Conservation (phyloP, 2,888 invertebrate species). For the Drosophila putrida region DNA sequence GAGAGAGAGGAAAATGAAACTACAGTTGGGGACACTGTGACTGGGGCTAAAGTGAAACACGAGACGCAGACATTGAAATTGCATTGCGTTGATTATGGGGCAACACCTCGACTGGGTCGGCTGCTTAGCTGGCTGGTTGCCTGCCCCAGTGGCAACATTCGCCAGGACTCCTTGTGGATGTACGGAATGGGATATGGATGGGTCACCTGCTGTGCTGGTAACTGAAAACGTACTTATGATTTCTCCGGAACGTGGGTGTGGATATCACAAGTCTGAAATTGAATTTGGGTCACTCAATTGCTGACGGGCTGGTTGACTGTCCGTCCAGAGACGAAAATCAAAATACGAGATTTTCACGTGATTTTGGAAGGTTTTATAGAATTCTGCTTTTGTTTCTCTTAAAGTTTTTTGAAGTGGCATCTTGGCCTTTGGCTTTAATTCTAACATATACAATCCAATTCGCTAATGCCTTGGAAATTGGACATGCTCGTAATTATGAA, state of each 20-base stretch:
- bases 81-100: slow-evolving; percentile 76
- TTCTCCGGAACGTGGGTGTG: slow-evolving; percentile 27
- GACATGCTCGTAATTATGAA: slow-evolving; percentile 45
- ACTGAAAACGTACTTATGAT: slow-evolving; percentile 80
- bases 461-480: slow-evolving; percentile 24
- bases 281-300: slow-evolving; percentile 76
- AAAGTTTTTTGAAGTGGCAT: not conserved
- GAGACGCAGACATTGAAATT: slow-evolving; percentile 78
- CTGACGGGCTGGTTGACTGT: slow-evolving; percentile 7
- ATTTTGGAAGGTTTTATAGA: slow-evolving; percentile 5
- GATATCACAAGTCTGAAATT: slow-evolving; percentile 59
- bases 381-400: not conserved
- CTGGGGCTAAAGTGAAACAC: slow-evolving; percentile 58
- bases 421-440: slow-evolving; percentile 16
- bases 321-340: slow-evolving; percentile 13
- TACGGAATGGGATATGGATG: slow-evolving; percentile 15
- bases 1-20: not conserved
- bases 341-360: slow-evolving; percentile 50
- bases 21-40: slow-evolving; percentile 14
- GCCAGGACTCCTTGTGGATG: not conserved
- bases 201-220: slow-evolving; percentile 76
- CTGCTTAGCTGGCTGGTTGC: slow-evolving; percentile 3
- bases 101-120: slow-evolving; percentile 53
- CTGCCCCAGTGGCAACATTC: slow-evolving; percentile 14
- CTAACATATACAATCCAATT: slow-evolving; percentile 37